Base-by-base conservation (phyloP, 2,888 invertebrate species). In the Mechanitis messenoides region DNA sequence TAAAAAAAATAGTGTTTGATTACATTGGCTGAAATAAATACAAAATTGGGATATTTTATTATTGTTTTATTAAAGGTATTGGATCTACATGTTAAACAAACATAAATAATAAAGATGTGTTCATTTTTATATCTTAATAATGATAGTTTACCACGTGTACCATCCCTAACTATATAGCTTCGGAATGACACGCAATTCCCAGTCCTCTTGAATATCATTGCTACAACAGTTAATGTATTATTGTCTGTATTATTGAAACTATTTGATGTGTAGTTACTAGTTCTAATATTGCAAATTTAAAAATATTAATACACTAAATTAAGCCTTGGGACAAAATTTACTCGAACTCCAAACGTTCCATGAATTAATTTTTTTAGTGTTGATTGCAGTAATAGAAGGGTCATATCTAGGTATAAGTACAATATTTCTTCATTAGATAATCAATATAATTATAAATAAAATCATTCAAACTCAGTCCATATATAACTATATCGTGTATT, bases 261-360 rank as follows among this genome's bases (percentile, higher is more conserved):
- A 3, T 11, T 45, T n/a, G 11, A n/a, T 45, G 45, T n/a, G 3
- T 45, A n/a, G n/a, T 45, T 45, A 45, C 11, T 45, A 45, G 11
- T 45, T 45, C 12, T 45, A 1, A 20, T 20, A 20, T 20, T 20
- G 20, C 20, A 20, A 20, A 20, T 20, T 20, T 20, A 20, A 20
- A 20, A 20, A 20, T 20, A 20, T 20, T 20, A 20, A 20, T 20
- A 20, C 20, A 1, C 0, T 20, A 45, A 45, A 45, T 45, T 2
- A 45, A 45, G 45, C 11, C 45, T 45, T 45, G 11, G 45, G n/a
- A n/a, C n/a, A 20, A 11, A n/a, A 45, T 3, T 45, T n/a, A 20
- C 12, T 12, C 45, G n/a, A 31, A 55, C 11, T 12, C 55, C 7
- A 54, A 47, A 58, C 61, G 20, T 47, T 58, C 57, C 54, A 61